Conservation (phyloP, 1,140 invertebrate species). For the Oncopodura yosiiana region DNA sequence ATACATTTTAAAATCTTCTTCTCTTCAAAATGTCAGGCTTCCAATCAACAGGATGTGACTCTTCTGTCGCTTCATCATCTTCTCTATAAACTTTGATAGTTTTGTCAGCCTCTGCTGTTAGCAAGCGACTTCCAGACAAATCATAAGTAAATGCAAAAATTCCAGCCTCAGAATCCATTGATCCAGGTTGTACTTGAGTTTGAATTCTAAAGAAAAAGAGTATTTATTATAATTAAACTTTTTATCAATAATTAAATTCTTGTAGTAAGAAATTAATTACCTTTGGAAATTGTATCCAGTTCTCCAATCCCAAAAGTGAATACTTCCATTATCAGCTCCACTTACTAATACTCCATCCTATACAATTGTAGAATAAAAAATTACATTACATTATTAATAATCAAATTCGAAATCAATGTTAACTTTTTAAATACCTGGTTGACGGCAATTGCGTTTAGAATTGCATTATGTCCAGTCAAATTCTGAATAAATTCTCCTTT, state of each 20-base stretch:
- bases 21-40: conserved; percentile 86
- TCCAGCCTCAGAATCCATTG: conserved; percentile 96
- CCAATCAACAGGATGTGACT: conserved; percentile 94
- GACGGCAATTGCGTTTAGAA: conserved; percentile 90
- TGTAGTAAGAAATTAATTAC: conserved; percentile 38
- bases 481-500: conserved; percentile 98
- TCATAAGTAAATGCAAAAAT: conserved; percentile 95
- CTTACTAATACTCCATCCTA: conserved; percentile 88
- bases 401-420: not conserved
- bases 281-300: conserved; percentile 98
- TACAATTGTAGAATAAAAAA: conserved; percentile 18
- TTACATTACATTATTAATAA: not conserved
- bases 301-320: conserved; percentile 98
- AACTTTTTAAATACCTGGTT: conserved; percentile 51
- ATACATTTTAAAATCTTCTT: conserved; percentile 60
- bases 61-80: conserved; percentile 90
- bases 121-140: conserved; percentile 79
- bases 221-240: not conserved
- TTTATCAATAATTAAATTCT: not conserved
- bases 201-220: conserved; percentile 41
- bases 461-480: conserved; percentile 91
- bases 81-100: conserved; percentile 99
- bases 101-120: conserved; percentile 97
- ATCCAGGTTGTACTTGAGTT: conserved; percentile 93
- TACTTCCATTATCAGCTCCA: conserved; percentile 96